phyloP scores from a whole-genome alignment of 2,113 vertebrate genomes.

The Urocitellus parryii region DNA sequence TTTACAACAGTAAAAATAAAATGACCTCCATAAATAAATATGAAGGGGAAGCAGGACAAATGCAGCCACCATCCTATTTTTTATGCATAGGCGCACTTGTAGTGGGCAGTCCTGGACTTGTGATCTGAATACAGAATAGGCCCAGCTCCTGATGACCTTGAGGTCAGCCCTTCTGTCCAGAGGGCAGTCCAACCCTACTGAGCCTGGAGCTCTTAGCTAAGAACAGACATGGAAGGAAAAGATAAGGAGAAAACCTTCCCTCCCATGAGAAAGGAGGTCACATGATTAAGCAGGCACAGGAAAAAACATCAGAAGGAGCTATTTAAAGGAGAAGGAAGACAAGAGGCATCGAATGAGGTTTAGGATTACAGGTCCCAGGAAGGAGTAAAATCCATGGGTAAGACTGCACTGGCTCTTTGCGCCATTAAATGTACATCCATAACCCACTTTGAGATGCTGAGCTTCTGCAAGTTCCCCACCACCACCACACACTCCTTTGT shows the following conservation, averaged over 20 bases:
- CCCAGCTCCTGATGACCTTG: neutral
- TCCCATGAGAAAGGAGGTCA: slow-evolving; percentile 32
- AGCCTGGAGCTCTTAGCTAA: slow-evolving; percentile 44
- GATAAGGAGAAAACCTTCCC: slow-evolving; percentile 58
- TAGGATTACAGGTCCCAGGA: slow-evolving; percentile 13
- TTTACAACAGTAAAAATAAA: slow-evolving; percentile 20
- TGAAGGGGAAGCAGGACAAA: neutral
- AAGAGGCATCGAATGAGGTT: slow-evolving; percentile 6
- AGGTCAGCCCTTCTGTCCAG: neutral
- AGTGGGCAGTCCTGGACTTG: neutral
- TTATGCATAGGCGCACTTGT: neutral
- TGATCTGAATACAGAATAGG: slow-evolving; percentile 14
- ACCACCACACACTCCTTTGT: neutral
- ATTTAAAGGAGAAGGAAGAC: slow-evolving; percentile 34
- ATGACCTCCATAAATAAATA: slow-evolving; percentile 17
- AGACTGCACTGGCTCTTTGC: neutral
- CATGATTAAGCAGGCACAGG: slow-evolving; percentile 46
- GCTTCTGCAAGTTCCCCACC: neutral
- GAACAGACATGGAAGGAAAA: slow-evolving; percentile 46
- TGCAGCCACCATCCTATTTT: neutral
- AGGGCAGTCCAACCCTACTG: neutral
- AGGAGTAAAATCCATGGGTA: slow-evolving; percentile 39
- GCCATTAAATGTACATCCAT: neutral
- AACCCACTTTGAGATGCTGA: slow-evolving; percentile 2
- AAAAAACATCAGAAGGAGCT: slow-evolving; percentile 34